These are phyloP conservation scores for Pangasius mekongensis DNA, from an alignment of 2,797 vertebrate genomes.

Conservation along the genomic window DNA sequence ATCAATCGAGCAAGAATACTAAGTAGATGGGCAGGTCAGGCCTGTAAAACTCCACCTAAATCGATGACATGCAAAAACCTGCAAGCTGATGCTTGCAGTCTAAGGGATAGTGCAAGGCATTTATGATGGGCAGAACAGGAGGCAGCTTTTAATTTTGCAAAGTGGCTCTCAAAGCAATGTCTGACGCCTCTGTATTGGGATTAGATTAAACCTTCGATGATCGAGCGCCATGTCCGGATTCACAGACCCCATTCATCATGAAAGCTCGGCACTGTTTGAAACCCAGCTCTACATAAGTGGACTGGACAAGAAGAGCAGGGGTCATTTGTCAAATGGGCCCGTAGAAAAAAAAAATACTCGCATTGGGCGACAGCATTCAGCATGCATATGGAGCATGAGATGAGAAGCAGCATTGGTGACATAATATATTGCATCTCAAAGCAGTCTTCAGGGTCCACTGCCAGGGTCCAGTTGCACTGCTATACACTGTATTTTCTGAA, in stretches of 20 bases:
- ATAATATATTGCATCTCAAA: conserved; percentile 23
- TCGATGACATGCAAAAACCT: conserved; percentile 61
- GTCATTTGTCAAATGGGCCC: conserved; percentile 55
- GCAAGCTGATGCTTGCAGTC: conserved; percentile 45
- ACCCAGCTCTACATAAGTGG: conserved; percentile 51
- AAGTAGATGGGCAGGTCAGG: conserved; percentile 16
- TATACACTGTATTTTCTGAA: neutral
- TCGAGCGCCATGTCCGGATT: conserved; percentile 59
- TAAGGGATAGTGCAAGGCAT: conserved; percentile 21
- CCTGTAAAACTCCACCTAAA: conserved; percentile 52
- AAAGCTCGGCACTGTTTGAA: conserved; percentile 49
- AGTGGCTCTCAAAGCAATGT: conserved; percentile 61
- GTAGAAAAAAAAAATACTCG: conserved; percentile 21
- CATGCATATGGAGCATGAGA: neutral
- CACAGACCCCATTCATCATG: conserved; percentile 52
- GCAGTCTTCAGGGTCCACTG: conserved; percentile 2
- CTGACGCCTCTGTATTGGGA: conserved; percentile 60
- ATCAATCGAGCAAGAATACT: conserved; percentile 53
- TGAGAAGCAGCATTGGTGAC: conserved; percentile 18
- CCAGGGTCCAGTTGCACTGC: neutral
- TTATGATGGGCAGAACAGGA: conserved; percentile 48
- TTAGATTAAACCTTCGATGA: conserved; percentile 60
- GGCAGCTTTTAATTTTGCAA: conserved; percentile 64
- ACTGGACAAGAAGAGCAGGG: conserved; percentile 46
- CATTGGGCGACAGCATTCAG: conserved; percentile 25